Evolutionary conservation across 2,113 vertebrate genomes (phyloP), one percentile per base, ranked within the genome.

Genomic region (Gila orcuttii): DNA sequence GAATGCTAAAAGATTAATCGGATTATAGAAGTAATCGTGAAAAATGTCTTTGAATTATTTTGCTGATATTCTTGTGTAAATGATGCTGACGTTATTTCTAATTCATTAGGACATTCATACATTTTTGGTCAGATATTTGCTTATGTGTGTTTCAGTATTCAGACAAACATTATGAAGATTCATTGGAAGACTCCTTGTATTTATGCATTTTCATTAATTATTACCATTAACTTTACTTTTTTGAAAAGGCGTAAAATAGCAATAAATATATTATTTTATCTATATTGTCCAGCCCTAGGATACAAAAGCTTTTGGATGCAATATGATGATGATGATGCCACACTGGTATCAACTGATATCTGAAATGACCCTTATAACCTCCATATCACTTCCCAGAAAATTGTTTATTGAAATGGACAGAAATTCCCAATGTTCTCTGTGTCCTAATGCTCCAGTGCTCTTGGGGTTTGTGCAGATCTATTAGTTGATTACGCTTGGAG

Each of bases 401-500:
- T 25, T 8, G 39, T 50, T 66, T 76, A 64, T n/a, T 19, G 15
- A 42, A 12, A 60, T 60, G 11, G 52, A 25, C 31, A 50, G 25
- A 25, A 62, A 25, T 62, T 62, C 59, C 39, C 45, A 68, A 15
- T 82, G 42, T 64, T 82, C 79, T 52, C 79, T 21, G 62, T 68
- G 39, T 68, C 55, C 60, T 39, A 45, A 19, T 28, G 36, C 21
- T 84, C 11, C 25, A 62, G 50, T 64, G 9, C 88, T 25, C 50
- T 21, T 50, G 75, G 17, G 80, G 36, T 79, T 47, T 52, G 74
- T 79, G 50, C 50, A 47, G 73, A 57, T 50, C 71, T 85, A 85
- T 87, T 84, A 84, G 79, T 47, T 62, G 84, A 86, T 86, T 86
- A 68, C n/a, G 45, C 64, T 64, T 17, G 33, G 66, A 75, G 86